These are phyloP conservation scores for Allobates femoralis DNA, from an alignment of 2,797 vertebrate species.

Conservation along the genomic window DNA sequence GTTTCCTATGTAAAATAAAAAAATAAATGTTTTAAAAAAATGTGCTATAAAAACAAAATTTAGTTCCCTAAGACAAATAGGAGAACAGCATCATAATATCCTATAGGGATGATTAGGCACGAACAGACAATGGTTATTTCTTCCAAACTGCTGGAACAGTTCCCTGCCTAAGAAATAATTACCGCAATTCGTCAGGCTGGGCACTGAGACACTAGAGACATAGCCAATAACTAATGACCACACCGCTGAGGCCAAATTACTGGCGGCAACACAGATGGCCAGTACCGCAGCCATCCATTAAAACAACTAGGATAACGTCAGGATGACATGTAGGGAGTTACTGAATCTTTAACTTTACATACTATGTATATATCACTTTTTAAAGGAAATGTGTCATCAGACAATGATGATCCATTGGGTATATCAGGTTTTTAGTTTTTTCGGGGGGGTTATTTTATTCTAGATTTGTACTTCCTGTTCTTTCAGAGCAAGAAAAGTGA, in stretches of 20 bases:
- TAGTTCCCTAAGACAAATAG: not conserved
- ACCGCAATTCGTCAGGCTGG: not conserved
- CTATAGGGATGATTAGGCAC: not conserved
- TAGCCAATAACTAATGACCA: constrained; percentile 23
- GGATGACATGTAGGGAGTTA: not conserved
- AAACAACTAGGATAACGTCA: not conserved
- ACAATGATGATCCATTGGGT: no score
- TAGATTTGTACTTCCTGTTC: no score
- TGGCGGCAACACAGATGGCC: constrained; percentile 28
- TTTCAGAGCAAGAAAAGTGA: no score
- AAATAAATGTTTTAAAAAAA: no score
- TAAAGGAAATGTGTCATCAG: no score
- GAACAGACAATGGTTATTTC: not conserved
- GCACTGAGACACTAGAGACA: not conserved
- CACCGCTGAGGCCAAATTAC: not conserved
- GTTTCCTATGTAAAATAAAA: no score
- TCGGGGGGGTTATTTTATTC: no score
- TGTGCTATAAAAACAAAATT: not conserved
- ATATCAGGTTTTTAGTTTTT: no score
- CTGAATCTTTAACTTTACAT: not conserved
- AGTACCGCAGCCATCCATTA: not conserved
- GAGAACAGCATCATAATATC: not conserved
- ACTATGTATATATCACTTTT: not conserved
- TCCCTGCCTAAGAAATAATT: constrained; percentile 6
- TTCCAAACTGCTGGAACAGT: not conserved